Conservation (phyloP, 2,888 invertebrate genomes). For the Hirtodrosophila alboralis region DNA sequence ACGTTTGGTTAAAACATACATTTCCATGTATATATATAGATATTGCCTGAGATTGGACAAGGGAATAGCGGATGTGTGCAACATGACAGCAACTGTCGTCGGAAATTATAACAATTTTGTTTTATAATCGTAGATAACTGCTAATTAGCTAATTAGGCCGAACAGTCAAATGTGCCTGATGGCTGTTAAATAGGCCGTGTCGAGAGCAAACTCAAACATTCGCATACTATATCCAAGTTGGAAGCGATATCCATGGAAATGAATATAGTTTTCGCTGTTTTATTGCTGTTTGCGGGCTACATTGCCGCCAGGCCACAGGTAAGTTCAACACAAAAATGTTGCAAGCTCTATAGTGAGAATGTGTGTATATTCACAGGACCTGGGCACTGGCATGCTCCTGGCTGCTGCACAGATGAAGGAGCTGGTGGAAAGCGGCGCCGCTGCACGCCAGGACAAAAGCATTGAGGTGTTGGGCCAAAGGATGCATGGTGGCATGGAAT, state of each 20-base stretch:
- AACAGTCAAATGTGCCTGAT: background rate
- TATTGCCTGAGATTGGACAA: constrained; percentile 41
- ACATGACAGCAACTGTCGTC: constrained; percentile 17
- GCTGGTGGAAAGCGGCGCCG: constrained; percentile 66
- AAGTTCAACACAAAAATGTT: constrained; percentile 6
- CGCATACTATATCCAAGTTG: background rate
- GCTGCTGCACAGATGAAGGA: constrained; percentile 61
- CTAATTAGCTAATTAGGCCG: constrained; percentile 35
- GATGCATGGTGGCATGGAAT: constrained; percentile 32
- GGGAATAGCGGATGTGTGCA: constrained; percentile 30
- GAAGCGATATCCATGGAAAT: constrained; percentile 21
- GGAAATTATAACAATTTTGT: constrained; percentile 13
- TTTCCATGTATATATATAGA: constrained; percentile 21
- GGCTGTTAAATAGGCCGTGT: constrained; percentile 36
- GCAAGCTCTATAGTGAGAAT: too few relatives aligned
- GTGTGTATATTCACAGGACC: constrained; percentile 48
- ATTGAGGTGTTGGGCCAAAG: constrained; percentile 64
- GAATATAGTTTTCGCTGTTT: constrained; percentile 9
- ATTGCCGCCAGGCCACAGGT: constrained; percentile 45
- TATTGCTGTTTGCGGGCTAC: constrained; percentile 24
- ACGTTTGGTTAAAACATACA: too few relatives aligned
- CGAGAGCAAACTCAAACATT: constrained; percentile 5
- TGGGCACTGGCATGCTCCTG: constrained; percentile 52
- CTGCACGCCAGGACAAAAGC: constrained; percentile 46
- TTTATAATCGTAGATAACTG: constrained; percentile 8